Percentiles rank a stretch among this genome's conserved stretches.
Conservation (phyloP, 2,888 invertebrate species). For the Phaonia tiefii region DNA sequence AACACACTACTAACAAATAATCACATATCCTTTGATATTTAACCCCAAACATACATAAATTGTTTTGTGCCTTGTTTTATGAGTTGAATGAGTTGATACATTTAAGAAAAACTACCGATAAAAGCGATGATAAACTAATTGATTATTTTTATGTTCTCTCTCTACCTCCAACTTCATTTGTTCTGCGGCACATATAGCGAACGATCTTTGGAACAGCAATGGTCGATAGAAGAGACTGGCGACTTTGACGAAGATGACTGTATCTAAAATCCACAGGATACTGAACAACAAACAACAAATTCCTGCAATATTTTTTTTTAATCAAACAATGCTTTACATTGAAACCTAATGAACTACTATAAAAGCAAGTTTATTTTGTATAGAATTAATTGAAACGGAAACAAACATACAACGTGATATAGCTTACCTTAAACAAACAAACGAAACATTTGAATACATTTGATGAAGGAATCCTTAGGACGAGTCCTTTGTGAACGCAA, state of each 20-base stretch:
- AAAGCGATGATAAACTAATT: conserved; percentile 17
- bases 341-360: conserved; percentile 13
- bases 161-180: not conserved
- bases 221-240: conserved; percentile 67
- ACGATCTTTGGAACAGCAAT: conserved; percentile 66
- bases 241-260: conserved; percentile 66
- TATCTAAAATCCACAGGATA: conserved; percentile 40
- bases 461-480: conserved; percentile 36
- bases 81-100: conserved; percentile 18
- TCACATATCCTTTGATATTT: conserved; percentile 25
- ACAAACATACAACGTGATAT: conserved; percentile 63
- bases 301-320: conserved; percentile 42
- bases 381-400: conserved; percentile 44
- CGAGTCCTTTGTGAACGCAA: conserved; percentile 40
- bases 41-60: conserved; percentile 26
- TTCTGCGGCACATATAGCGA: conserved; percentile 41
- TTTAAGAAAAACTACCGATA: conserved; percentile 12
- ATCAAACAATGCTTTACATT: conserved; percentile 30
- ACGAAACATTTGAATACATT: conserved; percentile 36
- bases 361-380: conserved; percentile 41
- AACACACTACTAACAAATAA: not conserved
- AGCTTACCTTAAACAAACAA: conserved; percentile 57
- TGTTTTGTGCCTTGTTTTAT: conserved; percentile 60
- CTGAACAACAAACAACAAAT: conserved; percentile 18
- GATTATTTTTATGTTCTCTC: conserved; percentile 15